phyloP scores from a whole-genome alignment of 2,888 invertebrate species.

The Rhagonycha fulva region DNA sequence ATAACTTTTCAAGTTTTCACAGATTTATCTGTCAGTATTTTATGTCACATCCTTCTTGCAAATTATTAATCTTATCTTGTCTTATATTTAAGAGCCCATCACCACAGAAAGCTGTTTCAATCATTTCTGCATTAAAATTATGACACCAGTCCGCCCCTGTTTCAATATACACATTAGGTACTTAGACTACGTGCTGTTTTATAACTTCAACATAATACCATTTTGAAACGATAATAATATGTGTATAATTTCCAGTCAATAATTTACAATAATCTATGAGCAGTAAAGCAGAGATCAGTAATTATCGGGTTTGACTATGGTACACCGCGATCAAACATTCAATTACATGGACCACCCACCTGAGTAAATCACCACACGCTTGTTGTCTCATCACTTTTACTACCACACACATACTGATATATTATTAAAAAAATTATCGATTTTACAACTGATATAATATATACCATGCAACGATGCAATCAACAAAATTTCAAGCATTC shows the following conservation, averaged over 20 bases:
- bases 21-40: too few species aligned
- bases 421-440: neutral
- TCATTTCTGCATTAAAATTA: neutral
- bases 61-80: too few species aligned
- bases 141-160: neutral
- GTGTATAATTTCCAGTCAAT: constrained; percentile 44
- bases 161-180: neutral
- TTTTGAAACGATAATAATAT: constrained; percentile 32
- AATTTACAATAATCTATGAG: constrained; percentile 46
- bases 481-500: neutral
- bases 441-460: neutral
- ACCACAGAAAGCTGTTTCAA: neutral
- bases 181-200: neutral
- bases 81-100: too few species aligned
- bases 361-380: constrained; percentile 49
- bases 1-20: too few species aligned
- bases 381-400: constrained; percentile 34
- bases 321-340: constrained; percentile 50
- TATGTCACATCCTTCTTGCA: too few species aligned
- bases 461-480: constrained; percentile 4
- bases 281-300: constrained; percentile 49
- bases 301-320: constrained; percentile 48
- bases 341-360: constrained; percentile 53
- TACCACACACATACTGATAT: constrained; percentile 14
- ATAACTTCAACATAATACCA: neutral